Conservation (phyloP, 2,888 invertebrate species). For the Tethea ocularis region DNA sequence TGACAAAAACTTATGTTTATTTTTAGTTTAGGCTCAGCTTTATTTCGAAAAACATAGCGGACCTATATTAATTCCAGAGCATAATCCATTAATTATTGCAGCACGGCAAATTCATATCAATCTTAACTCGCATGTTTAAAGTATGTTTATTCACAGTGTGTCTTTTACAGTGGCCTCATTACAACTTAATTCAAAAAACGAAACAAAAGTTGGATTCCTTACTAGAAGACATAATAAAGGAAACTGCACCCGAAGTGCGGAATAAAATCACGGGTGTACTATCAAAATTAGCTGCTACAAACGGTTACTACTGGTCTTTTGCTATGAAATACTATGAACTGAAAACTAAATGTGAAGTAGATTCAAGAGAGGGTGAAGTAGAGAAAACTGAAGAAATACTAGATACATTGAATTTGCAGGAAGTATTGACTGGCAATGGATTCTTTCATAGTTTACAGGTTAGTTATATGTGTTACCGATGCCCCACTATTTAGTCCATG, state of each 20-base stretch:
- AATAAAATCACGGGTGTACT: constrained; percentile 18
- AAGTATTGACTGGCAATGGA: constrained; percentile 48
- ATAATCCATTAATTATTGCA: no score
- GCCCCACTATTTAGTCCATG: no score
- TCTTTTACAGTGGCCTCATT: constrained; percentile 54
- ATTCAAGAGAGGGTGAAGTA: not conserved
- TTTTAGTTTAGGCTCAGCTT: no score
- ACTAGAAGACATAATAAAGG: constrained; percentile 36
- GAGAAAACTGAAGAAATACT: not conserved
- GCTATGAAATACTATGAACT: constrained; percentile 34
- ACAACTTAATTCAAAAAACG: constrained; percentile 42
- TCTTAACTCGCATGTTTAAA: no score
- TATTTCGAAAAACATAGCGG: no score
- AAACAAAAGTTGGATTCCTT: constrained; percentile 35
- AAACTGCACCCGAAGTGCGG: constrained; percentile 18
- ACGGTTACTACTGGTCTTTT: constrained; percentile 57
- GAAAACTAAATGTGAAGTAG: not conserved
- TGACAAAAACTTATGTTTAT: no score
- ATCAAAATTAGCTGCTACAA: constrained; percentile 22
- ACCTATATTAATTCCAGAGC: no score
- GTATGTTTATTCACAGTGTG: not conserved
- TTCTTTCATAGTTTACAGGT: constrained; percentile 62
- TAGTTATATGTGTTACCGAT: not conserved
- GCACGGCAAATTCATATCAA: no score
- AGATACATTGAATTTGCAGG: constrained; percentile 20